Evolutionary conservation across 2,888 invertebrate genomes (phyloP), one percentile per base, ranked within the genome.

Genomic region (Herminia tarsipennalis): DNA sequence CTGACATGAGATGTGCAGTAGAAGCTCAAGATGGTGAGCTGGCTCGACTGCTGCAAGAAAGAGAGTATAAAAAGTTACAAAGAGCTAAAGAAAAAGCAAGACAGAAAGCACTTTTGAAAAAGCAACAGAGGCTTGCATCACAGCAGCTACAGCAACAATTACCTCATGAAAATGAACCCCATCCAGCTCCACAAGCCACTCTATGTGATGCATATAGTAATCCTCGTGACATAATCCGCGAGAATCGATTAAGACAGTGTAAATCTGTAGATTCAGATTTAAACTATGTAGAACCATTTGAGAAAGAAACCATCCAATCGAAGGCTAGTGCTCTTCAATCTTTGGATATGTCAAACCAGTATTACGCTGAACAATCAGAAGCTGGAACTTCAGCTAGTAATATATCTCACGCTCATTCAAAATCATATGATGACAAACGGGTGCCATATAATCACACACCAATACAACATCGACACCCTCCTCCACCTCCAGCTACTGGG

Each of bases 211-310:
- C 91, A 5, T 91, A 91, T 67, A 87, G 90, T 55, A 91, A 91
- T 54, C 91, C 91, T 10, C 69, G 79, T 41, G 91, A 91, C 37
- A 81, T 91, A 62, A 86, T 91, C 37, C 72, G 81, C 8, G 86
- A 89, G 24, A 88, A 82, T 61, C 72, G 81, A 25, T 64, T 86
- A n/a, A 66, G 91, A 60, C 59, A 88, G 12, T 90, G 87, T 52
- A 91, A 91, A 63, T 91, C 91, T 44, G 91, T 91, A 8, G 91
- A 91, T 32, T 91, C 91, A 0, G 91, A 91, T 68, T 70, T 91
- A 38, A 83, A 91, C 62, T 91, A 91, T 72, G 90, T 91, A 24
- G 91, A 91, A 50, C 91, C 91, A 13, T 91, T 91, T 76, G 90
- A 91, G 54, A 90, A 91, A 46, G 91, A 91, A 60, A 83, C 83